Percentiles rank a stretch among this genome's conserved stretches.
Conservation (phyloP, 2,797 vertebrate genomes). For the Lepus oiostolus region DNA sequence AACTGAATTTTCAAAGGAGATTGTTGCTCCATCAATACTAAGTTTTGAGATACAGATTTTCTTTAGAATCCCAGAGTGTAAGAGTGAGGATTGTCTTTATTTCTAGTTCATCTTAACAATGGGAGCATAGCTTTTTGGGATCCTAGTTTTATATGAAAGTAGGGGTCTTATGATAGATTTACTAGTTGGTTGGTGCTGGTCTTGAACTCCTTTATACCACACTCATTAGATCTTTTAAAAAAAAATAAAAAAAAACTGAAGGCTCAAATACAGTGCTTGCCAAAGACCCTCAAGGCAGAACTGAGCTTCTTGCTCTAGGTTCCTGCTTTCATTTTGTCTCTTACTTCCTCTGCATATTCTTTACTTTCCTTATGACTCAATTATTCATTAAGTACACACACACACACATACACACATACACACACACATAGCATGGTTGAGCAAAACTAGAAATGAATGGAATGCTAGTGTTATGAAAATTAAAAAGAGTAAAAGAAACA, state of each 20-base stretch:
- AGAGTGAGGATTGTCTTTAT: neutral
- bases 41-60: conserved; percentile 45
- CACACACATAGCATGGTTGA: neutral
- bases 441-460: conserved; percentile 36
- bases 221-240: neutral
- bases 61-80: conserved; percentile 7
- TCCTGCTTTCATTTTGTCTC: conserved; percentile 1
- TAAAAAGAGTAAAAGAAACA: neutral
- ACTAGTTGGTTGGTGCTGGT: neutral
- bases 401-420: neutral
- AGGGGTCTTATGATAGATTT: neutral
- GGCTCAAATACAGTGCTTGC: conserved; percentile 21
- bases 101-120: conserved; percentile 17
- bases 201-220: neutral
- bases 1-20: conserved; percentile 13
- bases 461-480: conserved; percentile 27
- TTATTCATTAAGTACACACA: neutral
- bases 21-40: neutral
- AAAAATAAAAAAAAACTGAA: neutral
- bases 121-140: neutral
- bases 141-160: conserved; percentile 7
- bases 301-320: neutral
- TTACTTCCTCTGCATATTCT: neutral
- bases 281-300: conserved; percentile 25
- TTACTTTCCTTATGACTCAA: conserved; percentile 7